Evolutionary conservation across 2,797 vertebrate species (phyloP).

Genomic region (Syncerus caffer): DNA sequence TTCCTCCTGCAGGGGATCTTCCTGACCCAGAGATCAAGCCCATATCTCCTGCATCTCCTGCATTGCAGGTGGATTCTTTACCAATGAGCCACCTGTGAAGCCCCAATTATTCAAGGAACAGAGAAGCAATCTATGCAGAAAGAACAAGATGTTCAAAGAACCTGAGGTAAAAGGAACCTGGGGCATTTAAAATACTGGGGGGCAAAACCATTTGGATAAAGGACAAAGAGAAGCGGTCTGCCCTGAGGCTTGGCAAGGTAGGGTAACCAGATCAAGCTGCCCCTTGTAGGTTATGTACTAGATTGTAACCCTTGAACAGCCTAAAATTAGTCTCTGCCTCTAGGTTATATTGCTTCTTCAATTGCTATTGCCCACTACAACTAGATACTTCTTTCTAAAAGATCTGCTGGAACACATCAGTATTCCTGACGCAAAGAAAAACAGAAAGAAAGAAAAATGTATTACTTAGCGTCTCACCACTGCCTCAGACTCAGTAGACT

Average conservation of each 20-base stretch:
- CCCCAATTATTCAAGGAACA: not conserved
- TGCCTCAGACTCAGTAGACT: not conserved
- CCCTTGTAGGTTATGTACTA: not conserved
- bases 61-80: not conserved
- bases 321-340: slow-evolving; percentile 1
- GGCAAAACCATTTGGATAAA: not conserved
- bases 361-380: not conserved
- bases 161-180: not conserved
- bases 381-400: slow-evolving; percentile 7
- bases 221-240: not conserved
- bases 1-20: not conserved
- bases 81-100: not conserved
- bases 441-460: not conserved
- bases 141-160: not conserved
- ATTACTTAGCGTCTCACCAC: not conserved
- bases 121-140: not conserved
- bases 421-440: not conserved
- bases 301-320: not conserved
- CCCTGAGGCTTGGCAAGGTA: not conserved
- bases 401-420: not conserved
- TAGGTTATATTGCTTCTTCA: not conserved
- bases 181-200: not conserved
- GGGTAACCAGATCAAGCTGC: not conserved
- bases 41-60: not conserved
- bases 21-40: not conserved